These are phyloP conservation scores for Pelochelys cantorii DNA, from an alignment of 2,797 vertebrate genomes.

Conservation along the genomic window DNA sequence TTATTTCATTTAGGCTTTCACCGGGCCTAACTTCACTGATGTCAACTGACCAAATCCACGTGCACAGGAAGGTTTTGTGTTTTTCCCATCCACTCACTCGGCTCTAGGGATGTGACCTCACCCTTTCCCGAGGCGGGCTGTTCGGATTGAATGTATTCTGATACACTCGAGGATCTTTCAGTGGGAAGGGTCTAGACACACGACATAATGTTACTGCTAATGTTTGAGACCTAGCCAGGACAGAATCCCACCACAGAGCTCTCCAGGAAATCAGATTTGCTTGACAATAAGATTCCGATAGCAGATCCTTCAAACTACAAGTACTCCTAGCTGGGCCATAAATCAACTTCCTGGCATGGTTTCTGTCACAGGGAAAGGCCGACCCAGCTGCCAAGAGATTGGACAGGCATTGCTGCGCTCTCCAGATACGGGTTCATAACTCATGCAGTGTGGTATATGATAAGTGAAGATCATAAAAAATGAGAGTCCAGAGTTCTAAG, in stretches of 20 bases:
- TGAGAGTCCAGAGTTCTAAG: accelerated
- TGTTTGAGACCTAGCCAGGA: slow-evolving; percentile 23
- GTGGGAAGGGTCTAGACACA: slow-evolving; percentile 3
- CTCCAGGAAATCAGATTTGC: slow-evolving; percentile 31
- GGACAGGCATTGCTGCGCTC: neutral
- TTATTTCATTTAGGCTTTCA: neutral
- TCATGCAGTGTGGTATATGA: accelerated
- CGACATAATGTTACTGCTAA: neutral
- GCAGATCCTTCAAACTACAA: neutral
- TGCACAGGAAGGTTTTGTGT: neutral
- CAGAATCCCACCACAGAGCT: slow-evolving; percentile 3
- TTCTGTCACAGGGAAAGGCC: neutral
- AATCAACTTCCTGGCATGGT: slow-evolving; percentile 1
- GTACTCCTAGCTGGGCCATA: neutral
- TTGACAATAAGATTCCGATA: neutral
- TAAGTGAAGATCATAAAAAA: neutral
- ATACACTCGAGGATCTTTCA: neutral
- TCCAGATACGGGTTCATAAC: accelerated
- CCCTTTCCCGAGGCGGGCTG: neutral
- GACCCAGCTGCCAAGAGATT: neutral
- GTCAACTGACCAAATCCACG: accelerated
- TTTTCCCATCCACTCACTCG: neutral
- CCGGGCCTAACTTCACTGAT: accelerated
- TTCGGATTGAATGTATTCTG: neutral
- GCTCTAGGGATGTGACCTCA: neutral